phyloP scores from a whole-genome alignment of 1,140 invertebrate genomes.

The Hestina assimilis region DNA sequence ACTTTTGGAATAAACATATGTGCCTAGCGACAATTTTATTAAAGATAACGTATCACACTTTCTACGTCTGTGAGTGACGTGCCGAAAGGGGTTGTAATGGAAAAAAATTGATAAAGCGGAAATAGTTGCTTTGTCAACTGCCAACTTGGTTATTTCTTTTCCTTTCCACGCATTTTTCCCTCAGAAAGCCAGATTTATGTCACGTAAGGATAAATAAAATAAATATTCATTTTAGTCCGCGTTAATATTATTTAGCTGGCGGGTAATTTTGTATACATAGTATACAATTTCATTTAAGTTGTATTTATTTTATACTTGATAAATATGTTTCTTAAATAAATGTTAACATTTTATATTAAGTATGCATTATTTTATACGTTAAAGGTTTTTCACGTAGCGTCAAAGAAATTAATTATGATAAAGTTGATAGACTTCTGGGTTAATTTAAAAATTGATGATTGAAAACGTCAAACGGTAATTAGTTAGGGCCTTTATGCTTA shows the following conservation, averaged over 20 bases:
- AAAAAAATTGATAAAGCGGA: constrained; percentile 7
- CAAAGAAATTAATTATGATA: no score
- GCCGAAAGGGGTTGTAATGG: constrained; percentile 7
- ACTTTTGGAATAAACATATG: not conserved
- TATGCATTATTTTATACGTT: no score
- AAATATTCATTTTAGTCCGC: constrained; percentile 1
- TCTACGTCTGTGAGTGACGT: constrained; percentile 5
- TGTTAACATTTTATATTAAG: no score
- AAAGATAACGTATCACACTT: constrained; percentile 9
- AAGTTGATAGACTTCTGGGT: no score
- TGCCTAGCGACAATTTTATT: not conserved
- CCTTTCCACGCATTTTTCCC: not conserved
- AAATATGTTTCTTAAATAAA: no score
- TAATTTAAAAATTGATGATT: no score
- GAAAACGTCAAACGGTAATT: no score
- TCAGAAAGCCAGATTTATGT: not conserved
- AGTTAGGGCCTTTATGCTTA: no score
- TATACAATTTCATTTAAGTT: not conserved
- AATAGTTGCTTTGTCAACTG: constrained; percentile 21
- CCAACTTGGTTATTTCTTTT: constrained; percentile 1
- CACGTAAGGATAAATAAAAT: not conserved
- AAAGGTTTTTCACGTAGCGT: no score
- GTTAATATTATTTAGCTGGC: not conserved
- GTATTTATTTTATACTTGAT: not conserved
- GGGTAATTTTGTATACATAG: not conserved